A percentile compares a stretch with the other conserved stretches of the same genome.
Conservation (phyloP, 1,140 invertebrate genomes). For the Littorina saxatilis region DNA sequence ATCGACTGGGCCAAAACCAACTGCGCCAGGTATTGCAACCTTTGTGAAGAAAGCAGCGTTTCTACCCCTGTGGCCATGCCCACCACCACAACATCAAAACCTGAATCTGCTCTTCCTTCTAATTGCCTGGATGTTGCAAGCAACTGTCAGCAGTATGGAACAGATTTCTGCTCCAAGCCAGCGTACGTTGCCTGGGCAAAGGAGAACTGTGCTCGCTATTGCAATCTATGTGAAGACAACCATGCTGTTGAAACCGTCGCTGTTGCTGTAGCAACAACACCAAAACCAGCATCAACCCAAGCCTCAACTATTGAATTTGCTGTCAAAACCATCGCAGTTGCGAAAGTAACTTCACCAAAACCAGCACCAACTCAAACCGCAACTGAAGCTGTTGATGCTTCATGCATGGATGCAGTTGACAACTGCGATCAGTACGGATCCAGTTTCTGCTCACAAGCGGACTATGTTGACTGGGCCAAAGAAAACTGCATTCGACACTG, state of each 20-base stretch:
- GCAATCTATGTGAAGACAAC: background rate
- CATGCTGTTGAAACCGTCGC: background rate
- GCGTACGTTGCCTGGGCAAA: slow-evolving; percentile 32
- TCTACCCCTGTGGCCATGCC: background rate
- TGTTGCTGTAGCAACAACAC: background rate
- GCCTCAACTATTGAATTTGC: too few relatives aligned
- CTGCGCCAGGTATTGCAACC: slow-evolving; percentile 47
- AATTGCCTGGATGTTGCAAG: slow-evolving; percentile 23
- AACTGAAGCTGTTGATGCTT: background rate
- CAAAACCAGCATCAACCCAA: background rate
- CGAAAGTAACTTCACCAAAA: too few relatives aligned
- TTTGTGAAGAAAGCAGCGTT: slow-evolving; percentile 5
- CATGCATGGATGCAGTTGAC: background rate
- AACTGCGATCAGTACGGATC: background rate
- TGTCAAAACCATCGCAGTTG: too few relatives aligned
- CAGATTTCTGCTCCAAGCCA: background rate
- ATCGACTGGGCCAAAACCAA: slow-evolving; percentile 49
- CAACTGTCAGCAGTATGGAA: slow-evolving; percentile 34
- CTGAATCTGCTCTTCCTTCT: too few relatives aligned
- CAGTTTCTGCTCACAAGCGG: background rate
- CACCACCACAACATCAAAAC: background rate
- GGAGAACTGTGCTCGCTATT: slow-evolving; percentile 33
- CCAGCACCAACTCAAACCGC: background rate
- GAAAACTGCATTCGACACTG: slow-evolving; percentile 21
- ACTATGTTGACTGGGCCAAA: background rate